A percentile compares a stretch with the other conserved stretches of the same genome.
Evolutionary conservation across 1,140 invertebrate genomes (phyloP).

Genomic region (Tetragonula clypearis): DNA sequence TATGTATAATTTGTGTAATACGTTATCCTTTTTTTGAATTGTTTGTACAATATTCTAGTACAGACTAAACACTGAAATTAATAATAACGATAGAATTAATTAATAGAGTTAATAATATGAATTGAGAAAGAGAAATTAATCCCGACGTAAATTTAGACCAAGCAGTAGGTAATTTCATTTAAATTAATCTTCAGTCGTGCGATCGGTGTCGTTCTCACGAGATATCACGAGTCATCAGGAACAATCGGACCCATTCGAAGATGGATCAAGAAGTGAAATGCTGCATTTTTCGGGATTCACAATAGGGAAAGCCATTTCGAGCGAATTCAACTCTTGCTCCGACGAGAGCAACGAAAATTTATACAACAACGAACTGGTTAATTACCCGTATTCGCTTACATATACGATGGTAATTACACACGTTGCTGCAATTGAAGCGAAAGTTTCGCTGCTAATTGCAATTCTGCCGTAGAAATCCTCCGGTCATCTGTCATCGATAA

Average conservation of each 20-base stretch:
- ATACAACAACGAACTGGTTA: constrained; percentile 47
- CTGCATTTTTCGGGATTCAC: constrained; percentile 19
- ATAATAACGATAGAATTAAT: too few species aligned
- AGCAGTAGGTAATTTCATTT: neutral
- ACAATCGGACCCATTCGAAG: constrained; percentile 12
- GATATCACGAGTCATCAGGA: neutral
- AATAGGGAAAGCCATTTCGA: constrained; percentile 41
- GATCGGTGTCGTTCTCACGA: constrained; percentile 11
- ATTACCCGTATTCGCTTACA: constrained; percentile 47
- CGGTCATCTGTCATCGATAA: neutral
- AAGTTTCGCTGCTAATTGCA: constrained; percentile 43
- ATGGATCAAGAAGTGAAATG: constrained; percentile 15
- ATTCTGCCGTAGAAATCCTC: constrained; percentile 42
- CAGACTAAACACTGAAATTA: neutral
- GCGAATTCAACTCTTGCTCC: neutral
- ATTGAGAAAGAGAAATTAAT: constrained; percentile 5
- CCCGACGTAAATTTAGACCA: neutral
- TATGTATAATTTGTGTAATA: too few species aligned
- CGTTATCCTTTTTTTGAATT: too few species aligned
- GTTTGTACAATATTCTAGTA: too few species aligned
- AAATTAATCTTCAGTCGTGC: constrained; percentile 9
- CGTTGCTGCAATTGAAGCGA: constrained; percentile 50
- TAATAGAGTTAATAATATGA: neutral
- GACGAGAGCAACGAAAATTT: constrained; percentile 43
- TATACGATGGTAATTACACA: constrained; percentile 43